A percentile compares a stretch with the other conserved stretches of the same genome.
phyloP scores from a whole-genome alignment of 2,113 vertebrate genomes.

The Heliornis fulica region DNA sequence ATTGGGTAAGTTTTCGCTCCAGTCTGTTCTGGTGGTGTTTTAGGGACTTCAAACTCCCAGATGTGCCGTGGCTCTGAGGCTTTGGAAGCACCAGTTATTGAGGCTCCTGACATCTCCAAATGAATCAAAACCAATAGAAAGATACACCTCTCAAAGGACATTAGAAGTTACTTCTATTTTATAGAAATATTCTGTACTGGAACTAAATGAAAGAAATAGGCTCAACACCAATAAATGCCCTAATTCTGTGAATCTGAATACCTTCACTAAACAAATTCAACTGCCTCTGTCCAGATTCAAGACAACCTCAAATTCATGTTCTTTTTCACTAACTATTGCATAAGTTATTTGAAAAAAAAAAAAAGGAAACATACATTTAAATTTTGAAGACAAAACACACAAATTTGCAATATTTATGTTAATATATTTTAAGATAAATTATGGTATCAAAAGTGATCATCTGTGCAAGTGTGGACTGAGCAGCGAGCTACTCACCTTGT shows the following conservation, averaged over 20 bases:
- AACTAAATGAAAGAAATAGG: background rate
- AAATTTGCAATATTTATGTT: background rate
- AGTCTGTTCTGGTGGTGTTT: background rate
- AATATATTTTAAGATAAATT: background rate
- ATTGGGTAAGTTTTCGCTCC: background rate
- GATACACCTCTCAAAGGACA: background rate
- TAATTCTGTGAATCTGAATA: background rate
- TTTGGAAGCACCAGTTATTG: background rate
- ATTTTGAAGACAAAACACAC: background rate
- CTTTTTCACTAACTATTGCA: background rate
- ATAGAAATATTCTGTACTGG: background rate
- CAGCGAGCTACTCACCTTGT: conserved; percentile 73
- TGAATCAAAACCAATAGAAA: background rate
- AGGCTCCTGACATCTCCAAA: background rate
- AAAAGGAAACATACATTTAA: background rate
- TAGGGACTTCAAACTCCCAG: background rate
- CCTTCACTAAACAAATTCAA: background rate
- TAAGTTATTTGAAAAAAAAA: background rate
- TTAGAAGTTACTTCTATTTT: background rate
- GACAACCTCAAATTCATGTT: background rate
- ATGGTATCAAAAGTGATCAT: too few relatives aligned
- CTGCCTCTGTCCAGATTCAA: background rate
- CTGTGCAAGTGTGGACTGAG: background rate
- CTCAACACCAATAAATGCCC: background rate
- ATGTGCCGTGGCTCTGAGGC: background rate